Conservation (phyloP, 2,888 invertebrate genomes). For the Hoplodrina blanda region DNA sequence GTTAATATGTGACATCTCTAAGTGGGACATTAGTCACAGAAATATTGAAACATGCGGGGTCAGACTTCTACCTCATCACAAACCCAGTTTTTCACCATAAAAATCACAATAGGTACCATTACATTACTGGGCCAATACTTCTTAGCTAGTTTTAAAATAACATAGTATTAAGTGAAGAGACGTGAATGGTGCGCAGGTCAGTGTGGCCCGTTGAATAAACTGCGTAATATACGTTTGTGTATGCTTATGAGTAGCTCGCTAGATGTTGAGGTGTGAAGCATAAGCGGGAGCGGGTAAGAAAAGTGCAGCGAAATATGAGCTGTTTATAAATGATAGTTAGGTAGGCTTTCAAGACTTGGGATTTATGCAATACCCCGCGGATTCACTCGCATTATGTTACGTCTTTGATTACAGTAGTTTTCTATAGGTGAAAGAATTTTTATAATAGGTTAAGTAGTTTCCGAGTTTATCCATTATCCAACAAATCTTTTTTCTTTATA, state of each 20-base stretch:
- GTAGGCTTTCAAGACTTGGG: no score
- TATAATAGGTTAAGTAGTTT: no score
- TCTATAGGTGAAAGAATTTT: no score
- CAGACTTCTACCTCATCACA: not conserved
- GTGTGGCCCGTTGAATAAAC: constrained; percentile 65
- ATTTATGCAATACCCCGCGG: no score
- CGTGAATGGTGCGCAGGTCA: constrained; percentile 52
- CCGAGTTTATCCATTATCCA: no score
- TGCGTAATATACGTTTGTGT: constrained; percentile 62
- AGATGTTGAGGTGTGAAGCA: constrained; percentile 1
- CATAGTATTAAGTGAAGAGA: constrained; percentile 31
- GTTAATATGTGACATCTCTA: no score
- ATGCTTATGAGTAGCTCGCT: constrained; percentile 59
- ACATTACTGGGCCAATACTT: constrained; percentile 4
- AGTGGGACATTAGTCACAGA: no score
- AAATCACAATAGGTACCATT: constrained; percentile 2
- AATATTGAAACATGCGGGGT: no score
- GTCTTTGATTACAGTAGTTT: no score
- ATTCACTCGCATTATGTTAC: no score
- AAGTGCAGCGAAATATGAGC: not conserved
- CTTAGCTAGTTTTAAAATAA: constrained; percentile 33
- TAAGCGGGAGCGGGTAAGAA: constrained; percentile 33
- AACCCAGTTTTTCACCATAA: not conserved
- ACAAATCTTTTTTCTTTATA: no score
- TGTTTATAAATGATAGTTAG: no score